Evolutionary conservation across 2,113 vertebrate genomes (phyloP).

Genomic region (Shinisaurus crocodilurus): DNA sequence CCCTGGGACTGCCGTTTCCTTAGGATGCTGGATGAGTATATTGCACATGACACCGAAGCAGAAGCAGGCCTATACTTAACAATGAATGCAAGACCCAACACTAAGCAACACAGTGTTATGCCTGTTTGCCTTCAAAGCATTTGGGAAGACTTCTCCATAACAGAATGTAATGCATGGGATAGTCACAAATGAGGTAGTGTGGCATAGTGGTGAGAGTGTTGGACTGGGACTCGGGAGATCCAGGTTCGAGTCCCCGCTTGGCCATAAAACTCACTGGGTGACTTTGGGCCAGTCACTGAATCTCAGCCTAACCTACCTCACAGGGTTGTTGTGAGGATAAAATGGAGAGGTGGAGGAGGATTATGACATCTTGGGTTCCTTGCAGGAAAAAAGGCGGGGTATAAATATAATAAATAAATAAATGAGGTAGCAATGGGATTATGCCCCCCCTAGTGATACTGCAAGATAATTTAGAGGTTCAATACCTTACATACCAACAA

Average conservation of each 20-base stretch:
- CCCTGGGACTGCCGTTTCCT: not conserved
- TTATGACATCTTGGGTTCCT: too few species aligned
- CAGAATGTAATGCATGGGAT: not conserved
- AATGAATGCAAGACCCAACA: not conserved
- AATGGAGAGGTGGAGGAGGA: too few species aligned
- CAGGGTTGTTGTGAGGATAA: too few species aligned
- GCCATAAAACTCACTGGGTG: too few species aligned
- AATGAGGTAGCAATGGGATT: not conserved
- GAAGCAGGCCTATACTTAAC: not conserved
- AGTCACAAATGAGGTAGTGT: not conserved
- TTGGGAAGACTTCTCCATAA: too few species aligned
- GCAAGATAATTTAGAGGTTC: not conserved
- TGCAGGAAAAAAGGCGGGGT: too few species aligned
- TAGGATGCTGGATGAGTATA: not conserved
- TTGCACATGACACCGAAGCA: not conserved
- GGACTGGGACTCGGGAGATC: too few species aligned
- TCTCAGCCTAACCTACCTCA: too few species aligned
- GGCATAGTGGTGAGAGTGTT: too few species aligned
- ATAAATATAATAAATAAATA: too few species aligned
- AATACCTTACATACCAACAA: constrained; percentile 30
- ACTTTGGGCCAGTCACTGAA: too few species aligned
- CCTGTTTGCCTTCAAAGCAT: not conserved
- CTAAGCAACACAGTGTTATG: not conserved
- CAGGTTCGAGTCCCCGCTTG: too few species aligned
- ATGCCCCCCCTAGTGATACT: not conserved